Evolutionary conservation across 2,888 invertebrate genomes (phyloP).

Genomic region (Philopedon plagiatum): DNA sequence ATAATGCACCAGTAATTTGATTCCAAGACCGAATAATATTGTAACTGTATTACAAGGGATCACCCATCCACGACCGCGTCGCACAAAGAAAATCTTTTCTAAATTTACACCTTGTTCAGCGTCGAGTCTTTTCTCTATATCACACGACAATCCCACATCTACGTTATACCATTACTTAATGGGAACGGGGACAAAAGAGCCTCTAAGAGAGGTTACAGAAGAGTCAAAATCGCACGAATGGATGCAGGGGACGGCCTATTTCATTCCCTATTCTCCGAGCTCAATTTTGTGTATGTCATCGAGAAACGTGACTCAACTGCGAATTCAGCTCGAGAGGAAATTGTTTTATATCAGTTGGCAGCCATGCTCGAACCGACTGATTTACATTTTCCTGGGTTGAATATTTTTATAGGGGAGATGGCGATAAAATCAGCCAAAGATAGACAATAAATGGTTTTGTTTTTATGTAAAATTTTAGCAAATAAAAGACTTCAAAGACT

Average conservation of each 20-base stretch:
- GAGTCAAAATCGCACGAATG: constrained; percentile 39
- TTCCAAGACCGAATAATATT: constrained; percentile 50
- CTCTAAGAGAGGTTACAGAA: constrained; percentile 29
- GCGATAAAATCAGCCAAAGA: constrained; percentile 33
- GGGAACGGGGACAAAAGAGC: constrained; percentile 36
- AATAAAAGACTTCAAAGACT: not conserved
- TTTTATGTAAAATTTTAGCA: not conserved
- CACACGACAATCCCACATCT: constrained; percentile 60
- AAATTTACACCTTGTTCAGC: constrained; percentile 59
- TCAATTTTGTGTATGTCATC: constrained; percentile 68
- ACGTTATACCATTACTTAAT: constrained; percentile 29
- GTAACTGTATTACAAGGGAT: constrained; percentile 62
- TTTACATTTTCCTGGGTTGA: constrained; percentile 57
- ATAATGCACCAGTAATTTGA: constrained; percentile 43
- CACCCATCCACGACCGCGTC: constrained; percentile 59
- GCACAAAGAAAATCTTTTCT: constrained; percentile 59
- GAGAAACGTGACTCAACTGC: constrained; percentile 68
- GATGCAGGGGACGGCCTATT: constrained; percentile 45
- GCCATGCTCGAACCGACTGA: constrained; percentile 55
- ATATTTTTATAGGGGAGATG: constrained; percentile 45
- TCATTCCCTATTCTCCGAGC: constrained; percentile 61
- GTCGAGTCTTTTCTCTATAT: constrained; percentile 53
- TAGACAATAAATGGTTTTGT: not conserved
- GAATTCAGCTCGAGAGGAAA: constrained; percentile 65
- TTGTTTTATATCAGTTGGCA: constrained; percentile 67